Base-by-base conservation (phyloP, 1,140 invertebrate species). In the Triops cancriformis region DNA sequence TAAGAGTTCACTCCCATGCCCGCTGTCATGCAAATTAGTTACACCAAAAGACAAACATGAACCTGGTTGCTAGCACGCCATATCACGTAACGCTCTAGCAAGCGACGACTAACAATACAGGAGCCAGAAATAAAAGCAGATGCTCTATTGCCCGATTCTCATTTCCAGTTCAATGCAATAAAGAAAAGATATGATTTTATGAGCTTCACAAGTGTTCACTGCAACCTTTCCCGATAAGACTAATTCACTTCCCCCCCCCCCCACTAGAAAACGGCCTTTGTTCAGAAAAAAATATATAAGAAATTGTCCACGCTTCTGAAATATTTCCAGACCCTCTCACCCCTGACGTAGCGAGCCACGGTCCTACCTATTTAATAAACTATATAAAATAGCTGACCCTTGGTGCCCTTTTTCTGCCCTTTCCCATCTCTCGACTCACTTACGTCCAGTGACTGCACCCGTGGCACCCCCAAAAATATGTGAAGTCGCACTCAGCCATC, bases 11-110 rank as follows among this genome's bases (percentile, higher is more conserved):
- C 11, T 18, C 18, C 51, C 51, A 64, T 64, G 51, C 23, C 31
- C 51, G 51, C 51, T 64, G 51, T 64, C 51, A 64, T 64, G 51
- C 51, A 64, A 64, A 64, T 64, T 64, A 64, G 51, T 64, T 64
- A 64, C 1, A 23, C 18, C 23, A 64, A 64, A 64, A 64, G 51
- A 23, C 51, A 64, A 64, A 64, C n/a, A 64, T 23, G 7, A 7
- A 64, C 18, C 23, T 18, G 51, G 51, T 64, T 64, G 51, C 18
- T 18, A 64, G 51, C 51, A 64, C 14, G 23, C 6, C 51, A 23
- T 64, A 64, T 23, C 51, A 64, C 6, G 51, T 64, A 64, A 64
- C 14, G 51, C 10, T 64, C 51, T 64, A 4, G 51, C 51, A 64
- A 64, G 7, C 51, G 23, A 64, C 10, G 5, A 14, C 51, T 64